These are phyloP conservation scores for Pinna nobilis DNA, from an alignment of 1,140 invertebrate species.

Conservation along the genomic window DNA sequence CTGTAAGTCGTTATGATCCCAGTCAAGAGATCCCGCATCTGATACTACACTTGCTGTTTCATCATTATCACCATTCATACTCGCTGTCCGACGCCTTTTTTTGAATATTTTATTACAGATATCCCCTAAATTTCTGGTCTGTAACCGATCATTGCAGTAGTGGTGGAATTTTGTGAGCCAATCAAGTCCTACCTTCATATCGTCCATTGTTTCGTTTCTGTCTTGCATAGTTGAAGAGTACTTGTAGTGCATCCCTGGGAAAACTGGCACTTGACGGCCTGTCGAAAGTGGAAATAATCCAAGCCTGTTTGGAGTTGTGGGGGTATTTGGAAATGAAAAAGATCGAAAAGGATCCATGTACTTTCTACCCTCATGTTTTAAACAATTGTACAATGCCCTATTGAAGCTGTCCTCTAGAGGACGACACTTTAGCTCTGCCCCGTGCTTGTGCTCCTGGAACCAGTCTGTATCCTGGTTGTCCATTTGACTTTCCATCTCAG, in stretches of 20 bases:
- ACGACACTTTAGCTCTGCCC: slow-evolving; percentile 52
- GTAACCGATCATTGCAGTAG: slow-evolving; percentile 64
- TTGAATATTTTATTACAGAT: slow-evolving; percentile 51
- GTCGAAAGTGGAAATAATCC: slow-evolving; percentile 50
- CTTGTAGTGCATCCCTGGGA: slow-evolving; percentile 61
- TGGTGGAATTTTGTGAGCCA: slow-evolving; percentile 66
- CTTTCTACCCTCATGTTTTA: slow-evolving; percentile 62
- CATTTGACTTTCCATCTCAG: slow-evolving; percentile 53
- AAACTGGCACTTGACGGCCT: slow-evolving; percentile 28
- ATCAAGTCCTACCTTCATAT: slow-evolving; percentile 49
- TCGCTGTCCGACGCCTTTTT: slow-evolving; percentile 31
- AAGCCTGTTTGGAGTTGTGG: slow-evolving; percentile 46
- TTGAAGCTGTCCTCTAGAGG: slow-evolving; percentile 64
- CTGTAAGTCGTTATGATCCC: slow-evolving; percentile 58
- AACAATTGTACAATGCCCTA: slow-evolving; percentile 65
- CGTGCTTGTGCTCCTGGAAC: slow-evolving; percentile 57
- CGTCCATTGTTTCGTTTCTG: slow-evolving; percentile 46
- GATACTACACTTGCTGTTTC: slow-evolving; percentile 47
- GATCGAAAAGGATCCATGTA: slow-evolving; percentile 63
- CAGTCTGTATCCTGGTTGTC: slow-evolving; percentile 64
- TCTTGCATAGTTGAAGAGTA: slow-evolving; percentile 40
- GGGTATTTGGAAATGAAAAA: slow-evolving; percentile 56
- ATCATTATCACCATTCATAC: slow-evolving; percentile 48
- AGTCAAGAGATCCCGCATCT: slow-evolving; percentile 44
- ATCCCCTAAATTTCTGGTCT: slow-evolving; percentile 60